A percentile compares a stretch with the other conserved stretches of the same genome.
Evolutionary conservation across 2,113 vertebrate genomes (phyloP).

Genomic region (Cheirogaleus medius): DNA sequence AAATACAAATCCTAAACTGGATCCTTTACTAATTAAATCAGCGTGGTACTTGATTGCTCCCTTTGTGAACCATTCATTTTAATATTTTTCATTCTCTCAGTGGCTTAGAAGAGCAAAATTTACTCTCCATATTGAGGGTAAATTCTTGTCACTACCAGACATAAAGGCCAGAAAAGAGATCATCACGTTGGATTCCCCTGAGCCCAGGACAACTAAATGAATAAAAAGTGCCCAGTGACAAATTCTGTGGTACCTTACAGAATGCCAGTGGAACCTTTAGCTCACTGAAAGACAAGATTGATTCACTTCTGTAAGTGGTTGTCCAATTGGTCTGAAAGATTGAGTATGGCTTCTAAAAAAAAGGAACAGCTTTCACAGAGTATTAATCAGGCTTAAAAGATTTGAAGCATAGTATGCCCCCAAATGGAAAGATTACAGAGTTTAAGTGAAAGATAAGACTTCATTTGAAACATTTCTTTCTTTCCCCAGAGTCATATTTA

Average conservation of each 20-base stretch:
- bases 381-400: conserved; percentile 43
- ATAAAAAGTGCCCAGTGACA: background rate
- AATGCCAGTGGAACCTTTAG: background rate
- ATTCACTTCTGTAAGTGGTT: background rate
- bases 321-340: conserved; percentile 16
- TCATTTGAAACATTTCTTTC: background rate
- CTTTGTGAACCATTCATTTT: background rate
- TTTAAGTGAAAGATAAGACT: background rate
- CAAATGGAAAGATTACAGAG: conserved; percentile 23
- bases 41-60: background rate
- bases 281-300: background rate
- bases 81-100: background rate
- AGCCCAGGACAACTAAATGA: background rate
- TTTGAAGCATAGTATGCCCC: background rate
- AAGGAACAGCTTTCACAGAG: background rate
- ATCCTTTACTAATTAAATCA: background rate
- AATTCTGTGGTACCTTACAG: background rate
- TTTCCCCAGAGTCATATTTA: background rate
- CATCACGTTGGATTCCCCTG: background rate
- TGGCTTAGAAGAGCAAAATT: background rate
- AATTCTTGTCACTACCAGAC: background rate
- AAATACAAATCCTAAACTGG: background rate
- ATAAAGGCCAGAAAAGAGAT: background rate
- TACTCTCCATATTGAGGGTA: background rate
- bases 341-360: background rate